These are phyloP conservation scores for Pterostichus madidus DNA, from an alignment of 2,888 invertebrate genomes.

Conservation along the genomic window DNA sequence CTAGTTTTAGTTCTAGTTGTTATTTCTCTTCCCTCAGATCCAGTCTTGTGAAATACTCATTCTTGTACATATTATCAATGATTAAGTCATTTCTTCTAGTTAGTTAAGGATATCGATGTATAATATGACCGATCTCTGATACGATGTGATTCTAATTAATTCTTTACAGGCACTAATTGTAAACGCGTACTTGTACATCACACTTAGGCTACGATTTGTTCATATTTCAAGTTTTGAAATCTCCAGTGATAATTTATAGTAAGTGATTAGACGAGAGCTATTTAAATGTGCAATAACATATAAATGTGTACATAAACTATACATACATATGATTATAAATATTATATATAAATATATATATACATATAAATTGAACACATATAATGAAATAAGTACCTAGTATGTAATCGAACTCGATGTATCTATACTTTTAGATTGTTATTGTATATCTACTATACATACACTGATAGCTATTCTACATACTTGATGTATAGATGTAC, in stretches of 20 bases:
- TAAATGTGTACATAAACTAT: conserved; percentile 58
- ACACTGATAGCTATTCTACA: conserved; percentile 65
- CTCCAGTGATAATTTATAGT: conserved; percentile 65
- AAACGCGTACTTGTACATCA: conserved; percentile 64
- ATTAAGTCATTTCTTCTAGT: conserved; percentile 72
- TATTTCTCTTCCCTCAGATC: conserved; percentile 66
- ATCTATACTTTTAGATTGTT: conserved; percentile 63
- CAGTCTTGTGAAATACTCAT: conserved; percentile 71
- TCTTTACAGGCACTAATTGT: conserved; percentile 66
- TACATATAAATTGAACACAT: conserved; percentile 52
- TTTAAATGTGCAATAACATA: conserved; percentile 77
- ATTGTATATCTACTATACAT: conserved; percentile 64
- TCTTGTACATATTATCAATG: conserved; percentile 67
- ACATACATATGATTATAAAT: conserved; percentile 58
- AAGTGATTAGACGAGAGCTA: conserved; percentile 69
- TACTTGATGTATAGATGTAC: conserved; percentile 67
- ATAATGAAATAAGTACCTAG: conserved; percentile 30
- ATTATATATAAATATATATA: conserved; percentile 62
- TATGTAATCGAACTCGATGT: conserved; percentile 59
- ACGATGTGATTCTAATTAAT: conserved; percentile 73
- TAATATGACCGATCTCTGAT: conserved; percentile 74
- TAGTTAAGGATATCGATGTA: conserved; percentile 68
- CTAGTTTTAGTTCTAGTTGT: not conserved
- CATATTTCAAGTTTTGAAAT: conserved; percentile 63
- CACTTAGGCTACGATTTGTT: conserved; percentile 61